Evolutionary conservation across 2,888 invertebrate genomes (phyloP), one percentile per base, ranked within the genome.

Genomic region (Pheosia gnoma): DNA sequence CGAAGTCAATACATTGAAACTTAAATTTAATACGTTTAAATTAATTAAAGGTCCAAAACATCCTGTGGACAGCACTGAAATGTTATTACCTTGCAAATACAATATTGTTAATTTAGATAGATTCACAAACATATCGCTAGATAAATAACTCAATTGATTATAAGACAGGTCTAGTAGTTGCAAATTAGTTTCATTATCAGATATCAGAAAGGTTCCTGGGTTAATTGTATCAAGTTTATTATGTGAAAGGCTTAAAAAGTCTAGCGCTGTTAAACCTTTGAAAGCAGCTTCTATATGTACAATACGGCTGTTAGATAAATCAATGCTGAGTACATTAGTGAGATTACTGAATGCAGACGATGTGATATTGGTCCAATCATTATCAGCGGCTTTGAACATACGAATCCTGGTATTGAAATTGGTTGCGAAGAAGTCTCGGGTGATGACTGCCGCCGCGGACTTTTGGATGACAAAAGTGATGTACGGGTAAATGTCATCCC

Each of bases 51-150:
- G 39, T 6, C 3, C 56, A 5, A 49, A 61, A 5, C n/a, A 57
- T 0, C 56, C 61, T 0, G 61, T 43, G 11, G 6, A 55, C 7
- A 64, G 13, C 3, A 13, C 37, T 25, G 39, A 39, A 7, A 74
- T 55, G 56, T 59, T 61, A n/a, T 76, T 76, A 6, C 67, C 74
- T 60, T 74, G 67, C 45, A 76, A 13, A 59, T 69, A 66, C 13
- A 74, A 62, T 45, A 57, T 60, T 47, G 55, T 68, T 38, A 76
- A 65, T 36, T 61, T 66, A 3, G 59, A 5, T 47, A 71, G 10
- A 41, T 62, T 60, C 5, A 37, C 11, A 11, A 74, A 76, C 11
- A 62, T 2, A 0, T 71, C 47, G 45, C 58, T 59, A 7, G 63
- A 37, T 47, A 74, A 59, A 58, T 62, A 45, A 5, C 59, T 62